phyloP scores from a whole-genome alignment of 2,113 vertebrate species.

The Myiozetetes cayanensis region DNA sequence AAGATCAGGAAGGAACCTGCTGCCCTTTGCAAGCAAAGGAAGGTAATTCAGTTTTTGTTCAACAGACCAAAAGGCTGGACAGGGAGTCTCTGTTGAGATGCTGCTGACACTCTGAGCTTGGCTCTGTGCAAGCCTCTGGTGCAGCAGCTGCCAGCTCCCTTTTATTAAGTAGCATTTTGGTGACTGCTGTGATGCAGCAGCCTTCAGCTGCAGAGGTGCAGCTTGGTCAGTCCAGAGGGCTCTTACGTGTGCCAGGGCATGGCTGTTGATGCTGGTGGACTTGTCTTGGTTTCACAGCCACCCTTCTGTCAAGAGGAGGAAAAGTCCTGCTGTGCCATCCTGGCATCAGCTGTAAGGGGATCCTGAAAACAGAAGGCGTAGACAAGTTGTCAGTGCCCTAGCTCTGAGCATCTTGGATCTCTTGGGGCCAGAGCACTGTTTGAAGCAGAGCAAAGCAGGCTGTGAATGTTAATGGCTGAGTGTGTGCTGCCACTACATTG shows the following conservation, averaged over 20 bases:
- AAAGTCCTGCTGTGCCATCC: background rate
- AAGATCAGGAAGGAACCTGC: background rate
- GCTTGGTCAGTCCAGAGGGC: accelerated
- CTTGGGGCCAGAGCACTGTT: background rate
- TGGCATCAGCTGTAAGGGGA: accelerated
- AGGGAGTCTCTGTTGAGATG: background rate
- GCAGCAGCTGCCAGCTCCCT: background rate
- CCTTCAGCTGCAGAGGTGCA: background rate
- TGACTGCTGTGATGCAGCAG: background rate
- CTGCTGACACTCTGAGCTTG: background rate
- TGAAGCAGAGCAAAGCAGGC: background rate
- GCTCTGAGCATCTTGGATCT: background rate
- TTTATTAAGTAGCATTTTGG: background rate
- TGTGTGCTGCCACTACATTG: background rate
- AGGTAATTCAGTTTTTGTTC: background rate
- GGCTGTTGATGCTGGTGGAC: background rate
- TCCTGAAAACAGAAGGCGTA: background rate
- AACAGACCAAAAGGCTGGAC: background rate
- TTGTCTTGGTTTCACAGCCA: background rate
- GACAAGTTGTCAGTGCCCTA: background rate
- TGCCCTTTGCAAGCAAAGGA: background rate
- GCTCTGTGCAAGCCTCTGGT: background rate
- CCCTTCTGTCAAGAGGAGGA: background rate
- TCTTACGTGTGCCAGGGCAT: accelerated
- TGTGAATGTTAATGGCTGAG: background rate